These are phyloP conservation scores for Tetrapedia diversipes DNA, from an alignment of 2,888 invertebrate genomes.

Conservation along the genomic window DNA sequence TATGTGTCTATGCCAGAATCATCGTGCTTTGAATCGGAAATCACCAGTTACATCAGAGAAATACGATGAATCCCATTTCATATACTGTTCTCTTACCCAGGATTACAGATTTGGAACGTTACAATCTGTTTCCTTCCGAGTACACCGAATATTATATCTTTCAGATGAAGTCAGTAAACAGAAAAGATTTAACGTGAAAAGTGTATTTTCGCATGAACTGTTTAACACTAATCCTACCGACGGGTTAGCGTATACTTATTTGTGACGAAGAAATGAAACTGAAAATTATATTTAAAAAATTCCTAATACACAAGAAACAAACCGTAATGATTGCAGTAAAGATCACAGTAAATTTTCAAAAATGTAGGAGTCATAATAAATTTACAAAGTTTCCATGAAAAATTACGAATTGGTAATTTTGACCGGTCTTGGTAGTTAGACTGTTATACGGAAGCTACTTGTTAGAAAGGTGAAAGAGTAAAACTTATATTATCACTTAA, in stretches of 20 bases:
- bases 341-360: no score
- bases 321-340: no score
- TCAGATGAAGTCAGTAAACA: not conserved
- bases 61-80: slow-evolving; percentile 21
- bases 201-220: not conserved
- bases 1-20: not conserved
- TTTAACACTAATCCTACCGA: no score
- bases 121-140: not conserved
- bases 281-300: no score
- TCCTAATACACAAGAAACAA: no score
- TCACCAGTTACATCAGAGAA: slow-evolving; percentile 19
- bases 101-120: slow-evolving; percentile 6
- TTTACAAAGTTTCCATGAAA: no score
- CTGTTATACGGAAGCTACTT: no score
- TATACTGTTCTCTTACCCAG: not conserved
- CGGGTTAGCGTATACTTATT: no score
- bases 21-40: slow-evolving; percentile 17
- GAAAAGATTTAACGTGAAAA: not conserved
- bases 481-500: not conserved
- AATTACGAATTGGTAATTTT: no score
- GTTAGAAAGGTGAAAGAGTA: not conserved
- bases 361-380: no score
- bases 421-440: no score
- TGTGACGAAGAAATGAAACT: no score
- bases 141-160: not conserved